Percentiles rank a stretch among this genome's conserved stretches.
These are phyloP conservation scores for Sylvia borin DNA, from an alignment of 2,797 vertebrate species.

Conservation along the genomic window DNA sequence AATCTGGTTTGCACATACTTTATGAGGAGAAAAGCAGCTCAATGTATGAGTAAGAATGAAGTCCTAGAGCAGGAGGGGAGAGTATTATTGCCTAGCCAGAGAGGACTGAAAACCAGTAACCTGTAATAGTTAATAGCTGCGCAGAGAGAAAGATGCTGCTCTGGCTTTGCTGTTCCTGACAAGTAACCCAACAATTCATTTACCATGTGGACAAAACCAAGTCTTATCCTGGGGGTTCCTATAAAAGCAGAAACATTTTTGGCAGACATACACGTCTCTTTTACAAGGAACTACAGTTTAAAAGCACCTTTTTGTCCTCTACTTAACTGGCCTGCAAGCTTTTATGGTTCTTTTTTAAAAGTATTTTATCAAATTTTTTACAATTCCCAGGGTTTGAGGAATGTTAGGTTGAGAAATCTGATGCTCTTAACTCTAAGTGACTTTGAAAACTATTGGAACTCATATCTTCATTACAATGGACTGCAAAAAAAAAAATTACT, in stretches of 20 bases:
- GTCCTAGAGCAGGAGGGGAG: neutral
- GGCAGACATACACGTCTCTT: neutral
- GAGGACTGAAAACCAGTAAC: neutral
- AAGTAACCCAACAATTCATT: neutral
- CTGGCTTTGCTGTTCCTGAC: neutral
- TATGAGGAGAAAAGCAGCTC: neutral
- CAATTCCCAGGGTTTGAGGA: neutral
- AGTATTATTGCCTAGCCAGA: neutral
- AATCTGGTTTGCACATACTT: neutral
- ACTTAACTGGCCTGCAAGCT: neutral
- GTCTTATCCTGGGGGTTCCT: neutral
- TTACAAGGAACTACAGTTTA: neutral
- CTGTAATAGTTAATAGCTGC: neutral
- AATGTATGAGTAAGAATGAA: neutral
- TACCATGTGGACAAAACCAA: neutral
- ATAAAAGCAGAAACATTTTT: slow-evolving; percentile 1
- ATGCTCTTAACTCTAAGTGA: neutral
- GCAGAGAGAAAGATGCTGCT: neutral
- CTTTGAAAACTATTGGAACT: neutral
- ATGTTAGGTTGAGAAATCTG: neutral
- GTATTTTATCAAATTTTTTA: slow-evolving; percentile 1
- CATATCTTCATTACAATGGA: neutral
- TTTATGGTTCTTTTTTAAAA: neutral
- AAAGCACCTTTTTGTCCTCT: neutral
- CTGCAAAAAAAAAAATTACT: neutral